phyloP scores from a whole-genome alignment of 2,888 invertebrate species.

The Linnaemya vulpina region DNA sequence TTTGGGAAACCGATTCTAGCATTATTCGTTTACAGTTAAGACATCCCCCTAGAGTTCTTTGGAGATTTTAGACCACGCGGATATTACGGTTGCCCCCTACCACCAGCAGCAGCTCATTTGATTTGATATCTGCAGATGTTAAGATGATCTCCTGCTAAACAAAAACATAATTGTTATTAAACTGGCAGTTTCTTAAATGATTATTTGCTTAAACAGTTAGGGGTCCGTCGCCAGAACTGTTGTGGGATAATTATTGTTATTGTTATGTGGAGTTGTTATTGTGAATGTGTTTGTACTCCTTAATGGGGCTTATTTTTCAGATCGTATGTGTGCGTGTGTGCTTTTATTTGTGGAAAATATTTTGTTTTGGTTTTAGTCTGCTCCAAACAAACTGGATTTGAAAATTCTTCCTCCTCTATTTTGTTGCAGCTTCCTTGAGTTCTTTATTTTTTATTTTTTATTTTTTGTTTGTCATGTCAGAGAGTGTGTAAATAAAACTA shows the following conservation, averaged over 20 bases:
- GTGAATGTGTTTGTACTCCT: slow-evolving; percentile 1
- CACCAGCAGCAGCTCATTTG: not conserved
- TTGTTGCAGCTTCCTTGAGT: not conserved
- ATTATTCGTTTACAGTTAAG: too few relatives aligned
- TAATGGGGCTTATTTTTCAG: slow-evolving; percentile 3
- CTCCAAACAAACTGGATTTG: slow-evolving; percentile 44
- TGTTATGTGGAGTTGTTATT: not conserved
- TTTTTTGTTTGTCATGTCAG: not conserved
- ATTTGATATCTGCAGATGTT: not conserved
- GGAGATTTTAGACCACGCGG: too few relatives aligned
- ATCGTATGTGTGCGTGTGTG: not conserved
- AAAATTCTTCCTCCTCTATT: slow-evolving; percentile 1
- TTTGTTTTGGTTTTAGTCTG: slow-evolving; percentile 46
- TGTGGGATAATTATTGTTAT: slow-evolving; percentile 1
- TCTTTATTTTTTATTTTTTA: too few relatives aligned
- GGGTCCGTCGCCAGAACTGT: slow-evolving; percentile 5
- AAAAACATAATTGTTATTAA: not conserved
- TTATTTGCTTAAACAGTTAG: not conserved
- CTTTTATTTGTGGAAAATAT: not conserved
- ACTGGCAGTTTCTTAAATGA: not conserved
- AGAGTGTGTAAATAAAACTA: slow-evolving; percentile 13
- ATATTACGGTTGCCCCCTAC: too few relatives aligned
- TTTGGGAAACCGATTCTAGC: too few relatives aligned
- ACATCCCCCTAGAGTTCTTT: too few relatives aligned
- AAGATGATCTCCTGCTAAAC: not conserved